Base-by-base conservation (phyloP, 2,888 invertebrate genomes). In the Metellina segmentata region DNA sequence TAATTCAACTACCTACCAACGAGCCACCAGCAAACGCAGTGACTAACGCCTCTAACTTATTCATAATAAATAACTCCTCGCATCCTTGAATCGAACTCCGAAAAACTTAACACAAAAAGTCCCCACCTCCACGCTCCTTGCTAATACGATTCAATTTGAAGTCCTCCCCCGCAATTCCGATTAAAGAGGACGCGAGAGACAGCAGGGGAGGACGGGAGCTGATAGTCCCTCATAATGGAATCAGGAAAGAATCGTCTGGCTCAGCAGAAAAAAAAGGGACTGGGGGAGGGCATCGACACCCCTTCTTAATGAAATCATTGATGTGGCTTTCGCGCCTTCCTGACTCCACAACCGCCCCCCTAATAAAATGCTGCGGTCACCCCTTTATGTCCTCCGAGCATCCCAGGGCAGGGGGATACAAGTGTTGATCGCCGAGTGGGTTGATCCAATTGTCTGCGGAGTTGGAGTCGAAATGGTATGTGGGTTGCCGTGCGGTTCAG, bases 271-370 rank as follows among this genome's bases (percentile, higher is more conserved):
- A 82, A 83, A 85, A 77, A 70, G 52, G 72, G 72, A 87, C n/a
- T 69, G 81, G 79, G 79, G 87, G 74, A 72, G 72, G 81, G 72
- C 81, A 90, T 90, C 91, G 91, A 91, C 86, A 91, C 91, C 91
- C 90, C 91, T 77, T 91, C 91, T 82, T 90, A 91, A 91, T 91
- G 91, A 91, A 91, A 91, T 91, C 91, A 91, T 87, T 75, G 86
- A 72, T 81, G 79, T 75, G 75, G 86, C 78, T 91, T 91, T 91
- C 91, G 91, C 91, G 91, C 90, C 90, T 90, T 79, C 61, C 16
- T 90, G 90, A 85, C 90, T 90, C 74, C 83, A 83, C 49, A 52
- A 71, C 85, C 81, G 69, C 90, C 86, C 91, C 86, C 91, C 86
- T 91, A 91, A 91, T 91, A 91, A 91, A 91, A 91, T 82, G 91